Percentiles rank a stretch among this genome's conserved stretches.
These are phyloP conservation scores for Drosophila obscura DNA, from an alignment of 1,140 invertebrate genomes.

Conservation along the genomic window DNA sequence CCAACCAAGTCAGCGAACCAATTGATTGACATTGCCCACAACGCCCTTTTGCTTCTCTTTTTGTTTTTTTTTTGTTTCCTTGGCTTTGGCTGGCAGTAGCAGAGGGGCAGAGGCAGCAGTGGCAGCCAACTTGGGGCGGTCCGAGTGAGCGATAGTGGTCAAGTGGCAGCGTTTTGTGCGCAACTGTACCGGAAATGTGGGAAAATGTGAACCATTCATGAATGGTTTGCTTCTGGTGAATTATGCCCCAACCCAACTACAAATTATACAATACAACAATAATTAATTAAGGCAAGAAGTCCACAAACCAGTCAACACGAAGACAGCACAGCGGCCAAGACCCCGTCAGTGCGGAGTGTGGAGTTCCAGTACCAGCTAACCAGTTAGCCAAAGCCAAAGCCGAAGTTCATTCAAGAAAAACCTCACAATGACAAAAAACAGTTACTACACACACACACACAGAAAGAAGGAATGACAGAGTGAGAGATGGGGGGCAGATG, in stretches of 20 bases:
- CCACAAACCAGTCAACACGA: conserved; percentile 27
- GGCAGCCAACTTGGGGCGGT: conserved; percentile 32
- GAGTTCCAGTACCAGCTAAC: no score
- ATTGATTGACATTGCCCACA: conserved; percentile 81
- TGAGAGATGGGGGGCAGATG: not conserved
- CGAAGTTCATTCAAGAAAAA: conserved; percentile 77
- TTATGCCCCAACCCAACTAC: conserved; percentile 58
- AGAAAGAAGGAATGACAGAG: not conserved
- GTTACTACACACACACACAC: conserved; percentile 37
- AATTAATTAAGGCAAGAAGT: conserved; percentile 72
- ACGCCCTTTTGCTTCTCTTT: conserved; percentile 61
- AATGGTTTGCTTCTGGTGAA: conserved; percentile 63
- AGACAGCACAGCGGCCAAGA: conserved; percentile 19
- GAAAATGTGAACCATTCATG: conserved; percentile 66
- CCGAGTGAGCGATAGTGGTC: conserved; percentile 4
- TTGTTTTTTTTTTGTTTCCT: not conserved
- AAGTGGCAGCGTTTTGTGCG: conserved; percentile 25
- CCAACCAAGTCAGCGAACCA: conserved; percentile 63
- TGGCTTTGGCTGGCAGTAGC: not conserved
- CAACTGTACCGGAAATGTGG: conserved; percentile 80
- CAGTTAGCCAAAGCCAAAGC: conserved; percentile 16
- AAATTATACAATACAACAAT: conserved; percentile 82
- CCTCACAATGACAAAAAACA: conserved; percentile 70
- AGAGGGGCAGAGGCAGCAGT: no score
- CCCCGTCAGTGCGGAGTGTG: conserved; percentile 17